These are phyloP conservation scores for Leptinotarsa lineolata DNA, from an alignment of 1,140 invertebrate genomes.

Conservation along the genomic window DNA sequence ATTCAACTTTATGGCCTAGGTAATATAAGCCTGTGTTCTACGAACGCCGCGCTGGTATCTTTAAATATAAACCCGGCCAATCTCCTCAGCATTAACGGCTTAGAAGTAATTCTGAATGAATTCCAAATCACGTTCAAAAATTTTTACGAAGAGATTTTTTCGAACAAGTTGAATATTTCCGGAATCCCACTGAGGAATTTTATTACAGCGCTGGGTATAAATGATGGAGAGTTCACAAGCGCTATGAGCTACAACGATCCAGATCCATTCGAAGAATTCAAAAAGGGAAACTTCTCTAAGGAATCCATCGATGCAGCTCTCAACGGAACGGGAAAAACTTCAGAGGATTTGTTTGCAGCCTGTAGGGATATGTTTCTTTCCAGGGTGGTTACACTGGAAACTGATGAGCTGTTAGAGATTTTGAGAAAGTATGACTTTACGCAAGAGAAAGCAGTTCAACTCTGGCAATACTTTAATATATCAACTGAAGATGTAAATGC, in stretches of 20 bases:
- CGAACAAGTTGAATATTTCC: not conserved
- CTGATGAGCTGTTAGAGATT: not conserved
- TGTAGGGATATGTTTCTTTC: conserved; percentile 6
- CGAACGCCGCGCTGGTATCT: not conserved
- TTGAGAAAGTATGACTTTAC: conserved; percentile 17
- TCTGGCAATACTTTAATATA: conserved; percentile 18
- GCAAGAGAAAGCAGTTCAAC: not conserved
- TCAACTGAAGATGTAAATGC: conserved; percentile 5
- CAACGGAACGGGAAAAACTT: not conserved
- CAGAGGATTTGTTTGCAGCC: conserved; percentile 18
- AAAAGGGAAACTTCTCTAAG: conserved; percentile 27
- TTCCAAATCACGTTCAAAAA: conserved; percentile 5
- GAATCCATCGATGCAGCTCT: not conserved
- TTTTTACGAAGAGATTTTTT: not conserved
- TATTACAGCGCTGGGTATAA: conserved; percentile 5
- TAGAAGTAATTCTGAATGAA: conserved; percentile 16
- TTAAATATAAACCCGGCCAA: not conserved
- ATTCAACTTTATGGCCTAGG: not conserved
- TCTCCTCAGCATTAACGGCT: conserved; percentile 16
- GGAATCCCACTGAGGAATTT: conserved; percentile 17
- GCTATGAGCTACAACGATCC: conserved; percentile 18
- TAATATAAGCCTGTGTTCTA: not conserved
- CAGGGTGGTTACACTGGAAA: not conserved
- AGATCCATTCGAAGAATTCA: conserved; percentile 25
- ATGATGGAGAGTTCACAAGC: conserved; percentile 12